These are phyloP conservation scores for Pseudotriccus pelzelni DNA, from an alignment of 2,797 vertebrate species.

Conservation along the genomic window DNA sequence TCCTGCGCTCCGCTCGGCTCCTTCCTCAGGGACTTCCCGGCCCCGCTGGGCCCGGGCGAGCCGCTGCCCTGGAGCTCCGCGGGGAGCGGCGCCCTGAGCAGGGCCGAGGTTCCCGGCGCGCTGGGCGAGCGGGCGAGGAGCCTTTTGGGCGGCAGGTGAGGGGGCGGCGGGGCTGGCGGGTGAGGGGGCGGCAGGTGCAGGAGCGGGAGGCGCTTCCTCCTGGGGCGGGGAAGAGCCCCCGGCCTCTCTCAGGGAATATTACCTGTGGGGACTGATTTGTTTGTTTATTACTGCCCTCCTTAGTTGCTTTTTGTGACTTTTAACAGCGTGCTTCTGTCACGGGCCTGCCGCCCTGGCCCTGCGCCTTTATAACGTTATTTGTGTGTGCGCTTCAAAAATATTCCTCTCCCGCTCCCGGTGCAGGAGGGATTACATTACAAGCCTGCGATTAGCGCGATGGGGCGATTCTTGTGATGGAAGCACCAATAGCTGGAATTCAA, in stretches of 20 bases:
- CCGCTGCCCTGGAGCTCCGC: conserved; percentile 74
- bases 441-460: background rate
- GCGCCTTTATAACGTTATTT: background rate
- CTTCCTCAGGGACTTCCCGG: conserved; percentile 81
- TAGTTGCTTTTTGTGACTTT: background rate
- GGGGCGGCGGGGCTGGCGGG: background rate
- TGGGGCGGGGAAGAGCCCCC: background rate
- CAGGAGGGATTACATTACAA: background rate
- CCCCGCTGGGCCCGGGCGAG: conserved; percentile 73
- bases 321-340: background rate
- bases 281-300: background rate
- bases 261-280: background rate
- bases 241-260: background rate
- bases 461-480: background rate
- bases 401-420: background rate
- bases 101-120: conserved; percentile 84
- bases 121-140: conserved; percentile 80
- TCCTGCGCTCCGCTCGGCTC: conserved; percentile 68
- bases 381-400: background rate
- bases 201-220: background rate
- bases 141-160: conserved; percentile 84
- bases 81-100: conserved; percentile 69
- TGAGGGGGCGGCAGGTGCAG: conserved; percentile 10
- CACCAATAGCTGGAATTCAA: background rate
- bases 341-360: background rate